Evolutionary conservation across 2,113 vertebrate genomes (phyloP), one percentile per base, ranked within the genome.

Genomic region (Dromiciops gliroides): DNA sequence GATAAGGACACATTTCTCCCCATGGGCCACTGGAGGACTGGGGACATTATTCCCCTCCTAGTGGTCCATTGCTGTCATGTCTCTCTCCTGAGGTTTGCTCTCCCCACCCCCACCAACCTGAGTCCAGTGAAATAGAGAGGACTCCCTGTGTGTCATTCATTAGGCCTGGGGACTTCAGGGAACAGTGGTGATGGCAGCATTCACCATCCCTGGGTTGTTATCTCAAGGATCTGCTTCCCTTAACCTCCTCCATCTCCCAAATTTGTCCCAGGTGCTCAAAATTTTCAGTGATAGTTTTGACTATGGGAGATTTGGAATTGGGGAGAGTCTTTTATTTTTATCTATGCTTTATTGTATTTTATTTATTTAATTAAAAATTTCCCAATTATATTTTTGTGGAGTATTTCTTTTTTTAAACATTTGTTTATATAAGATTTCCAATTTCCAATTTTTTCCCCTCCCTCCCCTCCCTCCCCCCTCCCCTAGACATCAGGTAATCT

Each of bases 271-370:
- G 56, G 31, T 67, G 56, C 56, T 67, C 56, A 67, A 37, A 67
- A 67, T 67, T 67, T 67, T 31, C 56, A 67, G 11, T 37, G 11
- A 37, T 31, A 31, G 56, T 67, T 67, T 31, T 67, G 1, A 23
- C 31, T 51, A 14, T 25, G 44, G 53, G 88, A 90, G 90, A 94
- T 37, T 4, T 75, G 49, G 0, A 9, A 19, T 89, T 49, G 28
- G 93, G 91, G n/a, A 91, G 89, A 75, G 31, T 67, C 56, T 12
- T 67, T n/a, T n/a, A n/a, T n/a, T n/a, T n/a, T n/a, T n/a, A n/a
- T n/a, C n/a, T n/a, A n/a, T n/a, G n/a, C n/a, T n/a, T n/a, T n/a
- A n/a, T n/a, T n/a, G n/a, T n/a, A n/a, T n/a, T n/a, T n/a, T n/a
- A n/a, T n/a, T n/a, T n/a, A n/a, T n/a, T n/a, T n/a, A n/a, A n/a